A percentile compares a stretch with the other conserved stretches of the same genome.
phyloP scores from a whole-genome alignment of 1,140 invertebrate species.

The Araneus ventricosus region DNA sequence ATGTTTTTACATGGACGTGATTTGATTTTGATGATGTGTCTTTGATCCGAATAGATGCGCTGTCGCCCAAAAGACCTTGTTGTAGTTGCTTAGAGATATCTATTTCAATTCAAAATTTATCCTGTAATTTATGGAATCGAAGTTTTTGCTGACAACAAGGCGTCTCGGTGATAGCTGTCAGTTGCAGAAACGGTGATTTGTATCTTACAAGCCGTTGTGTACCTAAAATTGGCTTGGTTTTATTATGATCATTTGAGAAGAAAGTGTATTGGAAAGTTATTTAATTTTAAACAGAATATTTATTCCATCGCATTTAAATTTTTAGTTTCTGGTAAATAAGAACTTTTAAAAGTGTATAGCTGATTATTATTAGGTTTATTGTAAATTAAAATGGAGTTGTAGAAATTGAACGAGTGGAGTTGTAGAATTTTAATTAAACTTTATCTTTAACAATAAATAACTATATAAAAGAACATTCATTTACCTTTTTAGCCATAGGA shows the following conservation, averaged over 20 bases:
- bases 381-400: no score
- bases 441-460: no score
- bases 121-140: not conserved
- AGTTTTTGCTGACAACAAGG: not conserved
- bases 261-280: not conserved
- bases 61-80: not conserved
- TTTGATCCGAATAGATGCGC: not conserved
- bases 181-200: not conserved
- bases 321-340: no score
- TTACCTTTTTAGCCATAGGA: no score
- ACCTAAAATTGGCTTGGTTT: not conserved
- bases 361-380: no score
- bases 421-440: no score
- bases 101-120: constrained; percentile 15
- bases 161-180: not conserved
- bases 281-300: no score
- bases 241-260: not conserved
- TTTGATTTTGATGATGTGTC: not conserved
- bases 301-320: no score
- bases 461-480: no score
- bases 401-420: no score
- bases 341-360: no score
- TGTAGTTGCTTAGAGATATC: not conserved
- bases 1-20: constrained; percentile 6
- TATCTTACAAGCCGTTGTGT: no score